Evolutionary conservation across 2,888 invertebrate genomes (phyloP).

Genomic region (Caenorhabditis sp.): DNA sequence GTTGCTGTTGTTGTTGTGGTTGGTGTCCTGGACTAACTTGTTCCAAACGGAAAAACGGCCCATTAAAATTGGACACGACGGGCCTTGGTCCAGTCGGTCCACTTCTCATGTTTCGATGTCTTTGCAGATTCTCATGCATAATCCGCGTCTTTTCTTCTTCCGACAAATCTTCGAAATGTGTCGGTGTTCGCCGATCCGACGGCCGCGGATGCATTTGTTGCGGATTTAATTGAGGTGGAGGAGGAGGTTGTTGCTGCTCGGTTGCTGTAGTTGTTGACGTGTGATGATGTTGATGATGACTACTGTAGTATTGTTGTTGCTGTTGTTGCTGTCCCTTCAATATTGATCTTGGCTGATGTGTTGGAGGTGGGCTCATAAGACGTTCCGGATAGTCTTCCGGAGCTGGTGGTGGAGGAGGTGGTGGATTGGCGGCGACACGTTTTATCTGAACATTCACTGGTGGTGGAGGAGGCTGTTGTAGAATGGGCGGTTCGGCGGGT

Average conservation of each 20-base stretch:
- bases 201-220: constrained; percentile 47
- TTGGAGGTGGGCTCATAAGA: constrained; percentile 63
- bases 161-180: constrained; percentile 54
- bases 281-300: constrained; percentile 13
- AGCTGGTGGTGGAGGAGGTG: constrained; percentile 13
- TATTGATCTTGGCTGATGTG: constrained; percentile 50
- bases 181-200: constrained; percentile 44
- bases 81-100: constrained; percentile 42
- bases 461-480: constrained; percentile 11
- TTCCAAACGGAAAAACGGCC: constrained; percentile 69
- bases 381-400: constrained; percentile 59
- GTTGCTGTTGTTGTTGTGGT: too few relatives aligned
- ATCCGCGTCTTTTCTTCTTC: constrained; percentile 58
- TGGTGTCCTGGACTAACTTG: constrained; percentile 58
- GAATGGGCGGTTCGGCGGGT: constrained; percentile 1
- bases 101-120: constrained; percentile 51
- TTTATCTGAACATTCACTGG: constrained; percentile 10
- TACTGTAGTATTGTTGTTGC: constrained; percentile 8
- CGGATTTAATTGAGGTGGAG: constrained; percentile 12
- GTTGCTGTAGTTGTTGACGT: constrained; percentile 10
- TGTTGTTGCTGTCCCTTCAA: constrained; percentile 38
- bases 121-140: constrained; percentile 67
- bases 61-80: constrained; percentile 61
- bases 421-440: background rate
- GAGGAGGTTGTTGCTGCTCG: background rate